Conservation (phyloP, 2,888 invertebrate species). For the Hydrotaea diabolus region DNA sequence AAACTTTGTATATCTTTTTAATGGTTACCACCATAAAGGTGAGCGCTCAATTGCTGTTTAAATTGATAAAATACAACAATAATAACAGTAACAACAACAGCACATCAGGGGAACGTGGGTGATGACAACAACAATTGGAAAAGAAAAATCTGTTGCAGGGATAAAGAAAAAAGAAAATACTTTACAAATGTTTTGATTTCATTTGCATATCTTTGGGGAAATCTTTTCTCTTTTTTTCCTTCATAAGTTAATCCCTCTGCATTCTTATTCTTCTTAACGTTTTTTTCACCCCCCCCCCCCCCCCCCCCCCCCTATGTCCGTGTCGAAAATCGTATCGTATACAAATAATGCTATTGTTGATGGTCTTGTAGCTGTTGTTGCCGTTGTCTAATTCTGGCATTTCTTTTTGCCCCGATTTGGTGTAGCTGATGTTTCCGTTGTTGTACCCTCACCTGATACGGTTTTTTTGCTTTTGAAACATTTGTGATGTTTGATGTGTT, state of each 20-base stretch:
- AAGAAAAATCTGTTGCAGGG: slow-evolving; percentile 42
- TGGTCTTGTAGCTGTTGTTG: not conserved
- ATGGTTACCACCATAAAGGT: slow-evolving; percentile 29
- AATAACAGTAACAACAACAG: not conserved
- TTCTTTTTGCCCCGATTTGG: not conserved
- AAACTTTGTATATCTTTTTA: slow-evolving; percentile 14
- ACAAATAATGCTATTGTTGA: slow-evolving; percentile 32
- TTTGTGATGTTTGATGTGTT: slow-evolving; percentile 28
- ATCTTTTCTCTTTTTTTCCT: slow-evolving; percentile 20
- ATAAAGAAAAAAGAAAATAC: slow-evolving; percentile 5
- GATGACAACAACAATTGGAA: not conserved
- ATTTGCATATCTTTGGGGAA: slow-evolving; percentile 58
- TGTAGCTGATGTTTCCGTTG: not conserved
- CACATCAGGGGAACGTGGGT: not conserved
- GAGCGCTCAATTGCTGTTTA: slow-evolving; percentile 44
- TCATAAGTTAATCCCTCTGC: slow-evolving; percentile 26
- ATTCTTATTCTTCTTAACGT: not conserved
- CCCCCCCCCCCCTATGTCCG: slow-evolving; percentile 5
- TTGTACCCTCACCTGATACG: not conserved
- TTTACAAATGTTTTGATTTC: slow-evolving; percentile 61
- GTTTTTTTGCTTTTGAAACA: not conserved
- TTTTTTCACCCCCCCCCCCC: not conserved
- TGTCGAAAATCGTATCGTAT: slow-evolving; percentile 31
- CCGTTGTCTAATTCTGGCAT: slow-evolving; percentile 9
- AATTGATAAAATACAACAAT: slow-evolving; percentile 51